phyloP scores from a whole-genome alignment of 2,888 invertebrate genomes.

The Hypolimnas misippus region DNA sequence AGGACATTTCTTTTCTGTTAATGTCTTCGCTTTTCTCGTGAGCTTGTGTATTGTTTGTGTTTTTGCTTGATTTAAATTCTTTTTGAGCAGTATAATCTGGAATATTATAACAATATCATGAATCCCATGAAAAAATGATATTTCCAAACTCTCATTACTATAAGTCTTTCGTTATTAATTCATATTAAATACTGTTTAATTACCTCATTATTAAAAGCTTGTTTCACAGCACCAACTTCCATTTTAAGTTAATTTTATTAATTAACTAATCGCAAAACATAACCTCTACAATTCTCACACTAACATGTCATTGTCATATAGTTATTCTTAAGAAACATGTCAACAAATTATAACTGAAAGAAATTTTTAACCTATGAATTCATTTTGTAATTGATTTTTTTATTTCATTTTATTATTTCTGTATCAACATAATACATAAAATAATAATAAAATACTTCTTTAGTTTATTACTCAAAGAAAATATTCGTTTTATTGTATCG shows the following conservation, averaged over 20 bases:
- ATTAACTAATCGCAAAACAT: slow-evolving; percentile 7
- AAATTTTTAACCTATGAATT: too few relatives aligned
- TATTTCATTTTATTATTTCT: too few relatives aligned
- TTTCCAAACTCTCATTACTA: background rate
- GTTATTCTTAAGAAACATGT: background rate
- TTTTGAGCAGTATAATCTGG: slow-evolving; percentile 73
- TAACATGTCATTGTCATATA: slow-evolving; percentile 7
- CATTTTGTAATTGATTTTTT: too few relatives aligned
- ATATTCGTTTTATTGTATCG: too few relatives aligned
- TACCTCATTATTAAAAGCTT: slow-evolving; percentile 79
- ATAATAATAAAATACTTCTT: too few relatives aligned
- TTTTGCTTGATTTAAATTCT: slow-evolving; percentile 72
- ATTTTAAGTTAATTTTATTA: slow-evolving; percentile 49
- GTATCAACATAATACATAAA: too few relatives aligned
- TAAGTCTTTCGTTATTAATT: background rate
- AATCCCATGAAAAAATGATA: background rate
- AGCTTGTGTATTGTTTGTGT: slow-evolving; percentile 74
- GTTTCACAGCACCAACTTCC: slow-evolving; percentile 80
- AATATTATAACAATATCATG: slow-evolving; percentile 42
- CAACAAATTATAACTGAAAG: background rate
- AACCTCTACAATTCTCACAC: background rate
- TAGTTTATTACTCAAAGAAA: too few relatives aligned
- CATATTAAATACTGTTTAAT: slow-evolving; percentile 11
- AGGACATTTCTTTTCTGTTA: slow-evolving; percentile 66
- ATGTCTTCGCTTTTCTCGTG: slow-evolving; percentile 73